Percentiles rank a stretch among this genome's conserved stretches.
Conservation (phyloP, 1,140 invertebrate species). For the Diuraphis noxia region DNA sequence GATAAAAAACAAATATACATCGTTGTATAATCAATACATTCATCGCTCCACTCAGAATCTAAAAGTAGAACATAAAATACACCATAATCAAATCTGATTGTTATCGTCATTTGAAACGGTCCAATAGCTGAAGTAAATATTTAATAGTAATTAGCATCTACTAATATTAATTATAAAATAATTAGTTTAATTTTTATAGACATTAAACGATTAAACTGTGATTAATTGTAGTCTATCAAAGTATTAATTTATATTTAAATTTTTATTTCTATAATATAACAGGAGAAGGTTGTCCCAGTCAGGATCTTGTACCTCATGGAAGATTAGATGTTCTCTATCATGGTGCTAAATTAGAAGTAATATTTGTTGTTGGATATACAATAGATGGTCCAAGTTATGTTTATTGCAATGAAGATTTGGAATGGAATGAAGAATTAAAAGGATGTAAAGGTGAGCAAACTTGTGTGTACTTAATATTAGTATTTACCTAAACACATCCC, state of each 20-base stretch:
- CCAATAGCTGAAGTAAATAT: too few relatives aligned
- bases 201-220: too few relatives aligned
- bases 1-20: too few relatives aligned
- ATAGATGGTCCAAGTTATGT: background rate
- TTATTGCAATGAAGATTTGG: background rate
- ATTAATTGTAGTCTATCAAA: background rate
- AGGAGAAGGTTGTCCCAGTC: background rate
- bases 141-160: too few relatives aligned
- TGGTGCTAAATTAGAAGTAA: background rate
- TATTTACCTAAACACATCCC: too few relatives aligned
- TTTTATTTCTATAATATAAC: background rate
- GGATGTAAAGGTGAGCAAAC: background rate
- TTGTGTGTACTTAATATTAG: background rate
- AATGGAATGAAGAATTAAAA: conserved; percentile 4
- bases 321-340: background rate
- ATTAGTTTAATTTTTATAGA: too few relatives aligned
- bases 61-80: too few relatives aligned
- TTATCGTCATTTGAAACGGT: too few relatives aligned
- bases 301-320: background rate
- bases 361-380: background rate
- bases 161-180: too few relatives aligned
- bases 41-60: too few relatives aligned
- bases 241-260: background rate
- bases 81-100: too few relatives aligned
- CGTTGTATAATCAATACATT: too few relatives aligned